These are phyloP conservation scores for Acronicta leporina DNA, from an alignment of 2,888 invertebrate genomes.

Conservation along the genomic window DNA sequence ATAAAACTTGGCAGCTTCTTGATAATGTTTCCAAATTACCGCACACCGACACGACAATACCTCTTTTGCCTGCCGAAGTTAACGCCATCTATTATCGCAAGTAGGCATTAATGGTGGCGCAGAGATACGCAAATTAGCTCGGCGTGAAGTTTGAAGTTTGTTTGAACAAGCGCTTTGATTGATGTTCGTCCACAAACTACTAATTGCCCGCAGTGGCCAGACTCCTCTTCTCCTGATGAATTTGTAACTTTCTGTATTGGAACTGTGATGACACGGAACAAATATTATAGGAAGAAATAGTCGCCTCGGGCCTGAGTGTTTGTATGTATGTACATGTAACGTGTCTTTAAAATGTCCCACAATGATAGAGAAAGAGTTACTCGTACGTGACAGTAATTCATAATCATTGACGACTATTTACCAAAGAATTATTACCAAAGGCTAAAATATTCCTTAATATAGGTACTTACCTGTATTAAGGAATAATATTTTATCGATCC, in stretches of 20 bases:
- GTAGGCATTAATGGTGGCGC: constrained; percentile 3
- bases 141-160: constrained; percentile 26
- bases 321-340: too few relatives aligned
- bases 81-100: constrained; percentile 13
- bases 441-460: too few relatives aligned
- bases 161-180: constrained; percentile 43
- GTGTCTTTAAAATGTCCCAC: too few relatives aligned
- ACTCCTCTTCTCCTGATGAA: constrained; percentile 13
- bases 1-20: neutral
- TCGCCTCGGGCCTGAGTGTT: too few relatives aligned
- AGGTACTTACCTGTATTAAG: too few relatives aligned
- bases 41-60: neutral
- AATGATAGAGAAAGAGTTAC: too few relatives aligned
- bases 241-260: constrained; percentile 4
- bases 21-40: neutral
- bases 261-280: neutral
- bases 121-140: constrained; percentile 30
- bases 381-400: too few relatives aligned
- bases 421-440: too few relatives aligned
- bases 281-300: too few relatives aligned
- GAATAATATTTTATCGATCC: too few relatives aligned
- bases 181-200: constrained; percentile 26
- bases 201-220: constrained; percentile 7
- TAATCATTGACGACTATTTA: too few relatives aligned
- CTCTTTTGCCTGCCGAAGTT: neutral